Evolutionary conservation across 2,797 vertebrate genomes (phyloP), one percentile per base, ranked within the genome.

Genomic region (Cynodonichthys magdalenae): DNA sequence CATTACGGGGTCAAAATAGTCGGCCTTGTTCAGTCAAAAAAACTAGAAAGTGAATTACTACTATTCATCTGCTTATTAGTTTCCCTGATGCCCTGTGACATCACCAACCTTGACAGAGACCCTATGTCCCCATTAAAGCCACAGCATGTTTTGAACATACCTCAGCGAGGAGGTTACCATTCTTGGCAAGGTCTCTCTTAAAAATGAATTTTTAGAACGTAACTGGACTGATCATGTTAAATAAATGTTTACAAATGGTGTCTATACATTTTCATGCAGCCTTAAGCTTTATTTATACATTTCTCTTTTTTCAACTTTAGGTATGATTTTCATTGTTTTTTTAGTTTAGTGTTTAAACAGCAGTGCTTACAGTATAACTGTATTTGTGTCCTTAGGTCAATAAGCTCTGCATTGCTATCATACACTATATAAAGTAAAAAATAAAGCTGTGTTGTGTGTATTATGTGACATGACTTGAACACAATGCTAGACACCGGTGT

Each of bases 341-440:
- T 31, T 46, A 10, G 8, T 3, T 28, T 12, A 15, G 31, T 46
- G 24, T 46, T 15, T 10, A 17, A 61, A 79, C 74, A 50, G 57
- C 68, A 55, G 79, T 82, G 74, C 80, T 83, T 80, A 75, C 61
- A 82, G 62, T 58, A 70, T 78, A 53, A 41, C 50, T 55, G 78
- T 52, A 46, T 55, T 81, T 79, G 67, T 75, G 61, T 44, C 6
- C 46, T 65, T 83, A 65, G 58, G 81, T 87, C 76, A 68, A 42
- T 71, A 58, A 74, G 67, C 74, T 56, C 14, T 20, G 52, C 56
- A 59, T 66, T 79, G 61, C 69, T 74, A 64, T 79, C 70, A 84
- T 80, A n/a, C n/a, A n/a, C n/a, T n/a, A 66, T 79, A 77, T 73
- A 53, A 59, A 59, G 51, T 54, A 29, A 59, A 29, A 69, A 58